phyloP scores from a whole-genome alignment of 2,113 vertebrate genomes.

The Willisornis vidua region DNA sequence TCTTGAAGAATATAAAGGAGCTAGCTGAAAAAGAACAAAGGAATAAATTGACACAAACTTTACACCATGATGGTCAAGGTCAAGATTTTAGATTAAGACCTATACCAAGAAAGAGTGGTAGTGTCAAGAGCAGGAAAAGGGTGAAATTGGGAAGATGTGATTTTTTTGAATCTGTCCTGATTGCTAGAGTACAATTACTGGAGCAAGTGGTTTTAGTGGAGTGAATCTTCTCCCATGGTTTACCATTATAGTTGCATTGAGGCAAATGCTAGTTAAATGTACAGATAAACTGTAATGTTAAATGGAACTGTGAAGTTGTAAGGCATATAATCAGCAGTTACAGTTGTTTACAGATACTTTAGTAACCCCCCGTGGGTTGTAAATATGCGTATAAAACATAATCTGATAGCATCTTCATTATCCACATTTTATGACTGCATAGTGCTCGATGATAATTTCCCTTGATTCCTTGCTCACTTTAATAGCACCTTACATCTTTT shows the following conservation, averaged over 20 bases:
- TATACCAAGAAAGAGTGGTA: neutral
- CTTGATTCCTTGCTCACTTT: neutral
- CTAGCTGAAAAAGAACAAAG: neutral
- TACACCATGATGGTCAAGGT: neutral
- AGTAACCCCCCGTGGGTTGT: neutral
- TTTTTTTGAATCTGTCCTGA: neutral
- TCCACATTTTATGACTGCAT: neutral
- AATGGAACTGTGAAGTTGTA: constrained; percentile 2
- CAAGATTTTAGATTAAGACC: neutral
- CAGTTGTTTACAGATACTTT: constrained; percentile 15
- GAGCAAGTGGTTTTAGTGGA: neutral
- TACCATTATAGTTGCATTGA: neutral
- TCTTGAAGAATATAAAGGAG: neutral
- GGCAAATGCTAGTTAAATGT: neutral
- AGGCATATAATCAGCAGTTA: neutral
- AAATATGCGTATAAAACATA: neutral
- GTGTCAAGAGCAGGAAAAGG: neutral
- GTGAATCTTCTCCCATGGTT: neutral
- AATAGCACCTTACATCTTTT: neutral
- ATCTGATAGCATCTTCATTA: constrained; percentile 14
- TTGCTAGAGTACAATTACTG: neutral
- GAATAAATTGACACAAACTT: neutral
- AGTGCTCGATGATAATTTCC: neutral
- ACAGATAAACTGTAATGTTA: neutral
- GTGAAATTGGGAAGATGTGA: neutral